Conservation (phyloP, 2,888 invertebrate species). For the Agriopis aurantiaria region DNA sequence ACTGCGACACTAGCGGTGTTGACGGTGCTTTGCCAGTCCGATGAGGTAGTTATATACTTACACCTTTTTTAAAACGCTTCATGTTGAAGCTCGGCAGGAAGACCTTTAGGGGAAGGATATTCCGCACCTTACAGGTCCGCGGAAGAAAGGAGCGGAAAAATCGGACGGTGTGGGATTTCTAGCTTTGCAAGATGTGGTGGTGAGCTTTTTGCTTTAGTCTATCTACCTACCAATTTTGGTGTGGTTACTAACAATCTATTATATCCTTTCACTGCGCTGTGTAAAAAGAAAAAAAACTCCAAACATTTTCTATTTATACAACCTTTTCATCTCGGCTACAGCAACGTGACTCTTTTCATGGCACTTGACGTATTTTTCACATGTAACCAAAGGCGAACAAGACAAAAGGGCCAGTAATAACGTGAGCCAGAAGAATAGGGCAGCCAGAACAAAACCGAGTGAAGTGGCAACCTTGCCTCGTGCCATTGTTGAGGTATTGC, state of each 20-base stretch:
- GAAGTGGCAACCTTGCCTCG: slow-evolving; percentile 68
- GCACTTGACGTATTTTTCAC: slow-evolving; percentile 66
- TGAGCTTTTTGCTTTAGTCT: too few relatives aligned
- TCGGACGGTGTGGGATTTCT: too few relatives aligned
- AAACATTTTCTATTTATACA: slow-evolving; percentile 31
- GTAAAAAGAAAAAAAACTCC: slow-evolving; percentile 24
- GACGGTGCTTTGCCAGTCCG: too few relatives aligned
- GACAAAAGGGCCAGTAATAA: slow-evolving; percentile 72
- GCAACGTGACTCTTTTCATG: slow-evolving; percentile 45
- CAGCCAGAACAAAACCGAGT: slow-evolving; percentile 73
- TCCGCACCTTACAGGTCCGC: too few relatives aligned
- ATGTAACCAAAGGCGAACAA: slow-evolving; percentile 61
- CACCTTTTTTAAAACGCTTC: too few relatives aligned
- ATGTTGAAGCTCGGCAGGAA: too few relatives aligned
- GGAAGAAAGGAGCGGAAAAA: too few relatives aligned
- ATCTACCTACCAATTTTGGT: not conserved
- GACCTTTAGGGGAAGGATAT: too few relatives aligned
- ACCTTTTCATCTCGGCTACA: slow-evolving; percentile 36
- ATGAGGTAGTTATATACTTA: too few relatives aligned
- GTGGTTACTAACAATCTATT: too few relatives aligned
- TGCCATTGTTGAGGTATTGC: slow-evolving; percentile 57
- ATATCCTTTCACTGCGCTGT: slow-evolving; percentile 3
- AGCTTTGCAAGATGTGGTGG: too few relatives aligned
- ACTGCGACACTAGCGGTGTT: too few relatives aligned
- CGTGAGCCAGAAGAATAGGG: slow-evolving; percentile 73